Conservation (phyloP, 1,140 invertebrate genomes). For the Pachypsylla venusta region DNA sequence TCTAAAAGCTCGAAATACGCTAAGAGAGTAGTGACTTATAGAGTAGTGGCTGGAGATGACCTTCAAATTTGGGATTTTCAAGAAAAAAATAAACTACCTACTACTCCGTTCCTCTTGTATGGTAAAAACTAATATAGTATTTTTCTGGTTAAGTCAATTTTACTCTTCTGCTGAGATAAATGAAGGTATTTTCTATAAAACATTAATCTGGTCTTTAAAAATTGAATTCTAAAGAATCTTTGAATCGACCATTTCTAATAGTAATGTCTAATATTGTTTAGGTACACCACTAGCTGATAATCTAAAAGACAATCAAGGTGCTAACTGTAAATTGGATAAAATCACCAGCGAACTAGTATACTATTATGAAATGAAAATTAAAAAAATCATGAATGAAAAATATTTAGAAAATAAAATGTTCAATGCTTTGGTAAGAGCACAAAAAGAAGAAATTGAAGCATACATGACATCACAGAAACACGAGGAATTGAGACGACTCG, state of each 20-base stretch:
- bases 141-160: no score
- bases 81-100: neutral
- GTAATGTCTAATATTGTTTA: no score
- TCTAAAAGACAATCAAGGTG: no score
- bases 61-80: neutral
- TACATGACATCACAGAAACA: neutral
- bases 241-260: no score
- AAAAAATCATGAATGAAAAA: neutral
- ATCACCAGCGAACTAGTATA: neutral
- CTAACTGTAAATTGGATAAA: no score
- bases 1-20: neutral
- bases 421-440: neutral
- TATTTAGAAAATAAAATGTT: neutral
- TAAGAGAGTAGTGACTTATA: neutral
- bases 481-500: neutral
- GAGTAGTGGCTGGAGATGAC: neutral
- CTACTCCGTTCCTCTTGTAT: no score
- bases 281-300: no score
- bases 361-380: neutral
- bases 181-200: no score
- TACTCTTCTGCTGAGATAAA: no score
- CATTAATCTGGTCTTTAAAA: no score
- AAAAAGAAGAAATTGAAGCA: neutral
- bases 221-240: no score
- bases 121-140: no score